Evolutionary conservation across 2,797 vertebrate genomes (phyloP).

Genomic region (Esox lucius): DNA sequence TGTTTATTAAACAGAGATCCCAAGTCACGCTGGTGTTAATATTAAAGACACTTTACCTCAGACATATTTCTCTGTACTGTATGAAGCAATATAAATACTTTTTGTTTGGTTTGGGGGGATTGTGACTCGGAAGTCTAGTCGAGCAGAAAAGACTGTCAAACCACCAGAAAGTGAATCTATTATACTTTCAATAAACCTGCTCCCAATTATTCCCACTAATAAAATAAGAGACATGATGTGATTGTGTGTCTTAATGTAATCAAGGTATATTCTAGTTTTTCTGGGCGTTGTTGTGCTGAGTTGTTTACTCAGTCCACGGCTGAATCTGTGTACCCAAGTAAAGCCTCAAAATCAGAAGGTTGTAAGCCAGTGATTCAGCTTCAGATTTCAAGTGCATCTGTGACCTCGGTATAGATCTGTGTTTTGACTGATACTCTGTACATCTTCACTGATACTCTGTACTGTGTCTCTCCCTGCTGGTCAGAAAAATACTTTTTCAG

Average conservation of each 20-base stretch:
- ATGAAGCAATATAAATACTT: background rate
- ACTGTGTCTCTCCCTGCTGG: slow-evolving; percentile 77
- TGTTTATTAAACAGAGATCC: background rate
- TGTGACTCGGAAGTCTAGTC: no score
- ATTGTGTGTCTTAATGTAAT: no score
- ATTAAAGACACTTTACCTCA: slow-evolving; percentile 4
- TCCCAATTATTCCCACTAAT: no score
- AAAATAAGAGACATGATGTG: no score
- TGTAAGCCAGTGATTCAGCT: slow-evolving; percentile 2
- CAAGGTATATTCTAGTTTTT: no score
- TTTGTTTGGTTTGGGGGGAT: no score
- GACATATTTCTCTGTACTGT: background rate
- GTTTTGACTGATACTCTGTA: slow-evolving; percentile 33
- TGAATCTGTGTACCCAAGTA: no score
- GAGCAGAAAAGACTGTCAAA: background rate
- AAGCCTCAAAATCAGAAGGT: background rate
- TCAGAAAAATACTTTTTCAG: background rate
- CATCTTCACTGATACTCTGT: slow-evolving; percentile 45
- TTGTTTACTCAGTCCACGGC: no score
- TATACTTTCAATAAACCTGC: no score
- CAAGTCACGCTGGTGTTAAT: background rate
- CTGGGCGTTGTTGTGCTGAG: no score
- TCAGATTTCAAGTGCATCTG: slow-evolving; percentile 1
- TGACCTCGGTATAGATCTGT: background rate
- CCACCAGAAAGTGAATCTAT: no score